Conservation (phyloP, 1,140 invertebrate species). For the Leptopilina clavipes region DNA sequence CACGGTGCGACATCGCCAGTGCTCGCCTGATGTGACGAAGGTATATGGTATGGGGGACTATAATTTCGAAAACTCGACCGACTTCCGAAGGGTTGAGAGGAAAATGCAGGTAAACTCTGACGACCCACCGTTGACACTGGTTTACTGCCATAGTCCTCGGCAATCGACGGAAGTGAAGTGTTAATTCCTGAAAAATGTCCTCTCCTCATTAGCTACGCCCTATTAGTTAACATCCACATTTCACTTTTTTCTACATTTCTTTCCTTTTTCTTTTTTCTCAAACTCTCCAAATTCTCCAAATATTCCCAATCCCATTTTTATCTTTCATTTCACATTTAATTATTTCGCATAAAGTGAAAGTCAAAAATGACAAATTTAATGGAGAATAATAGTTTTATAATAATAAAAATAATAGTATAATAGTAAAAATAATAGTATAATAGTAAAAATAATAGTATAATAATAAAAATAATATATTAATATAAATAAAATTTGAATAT, state of each 20-base stretch:
- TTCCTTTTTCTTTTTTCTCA: neutral
- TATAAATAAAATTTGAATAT: conserved; percentile 10
- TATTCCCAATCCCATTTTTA: too few species aligned
- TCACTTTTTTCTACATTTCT: neutral
- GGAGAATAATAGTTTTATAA: too few species aligned
- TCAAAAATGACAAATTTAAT: too few species aligned
- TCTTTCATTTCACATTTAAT: too few species aligned
- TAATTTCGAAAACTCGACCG: conserved; percentile 59
- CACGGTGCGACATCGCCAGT: conserved; percentile 54
- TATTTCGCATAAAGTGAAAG: too few species aligned
- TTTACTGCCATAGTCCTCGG: conserved; percentile 66
- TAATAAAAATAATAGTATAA: too few species aligned
- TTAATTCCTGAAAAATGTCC: conserved; percentile 48
- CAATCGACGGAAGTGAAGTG: conserved; percentile 46
- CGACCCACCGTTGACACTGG: conserved; percentile 58
- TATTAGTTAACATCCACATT: conserved; percentile 5
- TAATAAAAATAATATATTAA: too few species aligned
- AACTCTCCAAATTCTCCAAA: too few species aligned
- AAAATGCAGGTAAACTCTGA: conserved; percentile 66
- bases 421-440: too few species aligned
- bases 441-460: too few species aligned
- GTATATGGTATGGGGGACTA: conserved; percentile 58
- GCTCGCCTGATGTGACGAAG: conserved; percentile 53
- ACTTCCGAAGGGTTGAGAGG: conserved; percentile 59
- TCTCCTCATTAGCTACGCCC: neutral